Evolutionary conservation across 2,888 invertebrate genomes (phyloP).

Genomic region (Ochropacha duplaris): DNA sequence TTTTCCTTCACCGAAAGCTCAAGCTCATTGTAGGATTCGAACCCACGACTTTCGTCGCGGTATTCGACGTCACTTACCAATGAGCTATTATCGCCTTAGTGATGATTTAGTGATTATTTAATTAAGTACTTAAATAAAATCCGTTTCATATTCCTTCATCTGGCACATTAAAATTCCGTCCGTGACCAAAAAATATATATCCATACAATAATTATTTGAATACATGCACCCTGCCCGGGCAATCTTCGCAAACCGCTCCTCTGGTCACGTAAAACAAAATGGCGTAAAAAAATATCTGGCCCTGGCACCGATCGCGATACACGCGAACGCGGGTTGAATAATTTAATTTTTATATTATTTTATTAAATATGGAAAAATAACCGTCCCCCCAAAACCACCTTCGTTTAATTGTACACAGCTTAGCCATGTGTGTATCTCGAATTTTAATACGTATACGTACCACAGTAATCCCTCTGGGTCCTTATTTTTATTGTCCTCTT

Average conservation of each 20-base stretch:
- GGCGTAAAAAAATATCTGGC: constrained; percentile 68
- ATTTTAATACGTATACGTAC: constrained; percentile 72
- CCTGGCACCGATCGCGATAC: constrained; percentile 78
- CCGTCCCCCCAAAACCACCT: constrained; percentile 45
- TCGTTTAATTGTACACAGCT: constrained; percentile 56
- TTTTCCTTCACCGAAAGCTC: no score
- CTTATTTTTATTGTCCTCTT: constrained; percentile 72
- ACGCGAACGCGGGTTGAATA: constrained; percentile 73
- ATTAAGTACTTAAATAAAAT: not conserved
- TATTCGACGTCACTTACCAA: no score
- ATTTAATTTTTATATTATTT: constrained; percentile 67
- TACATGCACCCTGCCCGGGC: constrained; percentile 54
- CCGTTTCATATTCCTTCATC: constrained; percentile 34
- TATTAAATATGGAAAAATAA: constrained; percentile 71
- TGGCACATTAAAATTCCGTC: constrained; percentile 56
- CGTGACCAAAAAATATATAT: constrained; percentile 51
- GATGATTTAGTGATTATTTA: no score
- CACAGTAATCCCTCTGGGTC: constrained; percentile 47
- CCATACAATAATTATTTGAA: constrained; percentile 65
- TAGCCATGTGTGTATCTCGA: constrained; percentile 64
- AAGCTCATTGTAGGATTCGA: no score
- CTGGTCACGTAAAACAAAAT: constrained; percentile 74
- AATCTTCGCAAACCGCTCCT: constrained; percentile 65
- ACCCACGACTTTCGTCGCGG: no score
- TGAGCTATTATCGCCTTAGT: no score